A percentile compares a stretch with the other conserved stretches of the same genome.
Evolutionary conservation across 1,140 invertebrate genomes (phyloP).

Genomic region (Magallana gigas): DNA sequence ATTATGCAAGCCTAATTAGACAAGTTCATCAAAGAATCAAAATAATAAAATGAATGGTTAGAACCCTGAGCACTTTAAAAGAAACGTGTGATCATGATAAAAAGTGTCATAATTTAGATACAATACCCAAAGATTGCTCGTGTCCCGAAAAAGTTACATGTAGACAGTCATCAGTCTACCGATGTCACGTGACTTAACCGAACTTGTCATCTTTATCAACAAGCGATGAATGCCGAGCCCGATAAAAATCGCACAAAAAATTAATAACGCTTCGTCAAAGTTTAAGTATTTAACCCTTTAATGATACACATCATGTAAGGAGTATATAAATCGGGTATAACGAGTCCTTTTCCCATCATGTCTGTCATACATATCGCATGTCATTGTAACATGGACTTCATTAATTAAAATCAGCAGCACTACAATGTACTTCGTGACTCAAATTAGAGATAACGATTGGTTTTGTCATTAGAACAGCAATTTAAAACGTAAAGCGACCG

Average conservation of each 20-base stretch:
- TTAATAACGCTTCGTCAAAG: conserved; percentile 28
- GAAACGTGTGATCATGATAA: not conserved
- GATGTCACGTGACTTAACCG: conserved; percentile 7
- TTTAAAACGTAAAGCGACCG: not conserved
- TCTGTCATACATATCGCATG: conserved; percentile 2
- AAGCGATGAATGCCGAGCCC: not conserved
- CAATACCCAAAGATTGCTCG: not conserved
- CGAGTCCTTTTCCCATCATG: not conserved
- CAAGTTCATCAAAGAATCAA: conserved; percentile 12
- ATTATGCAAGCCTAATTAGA: conserved; percentile 30
- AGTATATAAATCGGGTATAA: too few species aligned
- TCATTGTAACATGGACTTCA: conserved; percentile 7
- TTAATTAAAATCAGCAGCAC: conserved; percentile 14
- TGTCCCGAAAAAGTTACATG: not conserved
- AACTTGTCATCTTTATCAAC: conserved; percentile 15
- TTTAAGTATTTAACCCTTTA: conserved; percentile 10
- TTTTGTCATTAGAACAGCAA: conserved; percentile 8
- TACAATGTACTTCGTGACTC: conserved; percentile 25
- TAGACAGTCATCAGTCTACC: conserved; percentile 10
- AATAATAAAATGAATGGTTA: not conserved
- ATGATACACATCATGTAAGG: conserved; percentile 11
- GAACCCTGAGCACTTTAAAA: not conserved
- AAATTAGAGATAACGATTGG: conserved; percentile 1
- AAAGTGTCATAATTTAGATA: conserved; percentile 6
- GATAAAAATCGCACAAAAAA: conserved; percentile 34